These are phyloP conservation scores for Gasterosteus nipponicus DNA, from an alignment of 2,113 vertebrate genomes.

Conservation along the genomic window DNA sequence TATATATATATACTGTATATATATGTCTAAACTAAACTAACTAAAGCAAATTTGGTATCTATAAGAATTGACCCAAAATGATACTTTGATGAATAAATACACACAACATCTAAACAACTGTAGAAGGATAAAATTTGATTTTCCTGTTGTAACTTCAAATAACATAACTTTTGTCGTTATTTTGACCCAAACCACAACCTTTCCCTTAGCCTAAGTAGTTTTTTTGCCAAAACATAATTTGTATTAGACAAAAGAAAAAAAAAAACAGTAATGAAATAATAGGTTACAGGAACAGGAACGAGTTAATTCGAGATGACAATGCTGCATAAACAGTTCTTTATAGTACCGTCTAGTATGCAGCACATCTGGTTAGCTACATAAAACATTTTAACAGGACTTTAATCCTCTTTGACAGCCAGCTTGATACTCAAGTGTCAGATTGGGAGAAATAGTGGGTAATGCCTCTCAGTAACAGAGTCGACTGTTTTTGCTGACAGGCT, in stretches of 20 bases:
- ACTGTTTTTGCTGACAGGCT: constrained; percentile 33
- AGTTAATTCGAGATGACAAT: not conserved
- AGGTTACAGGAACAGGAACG: not conserved
- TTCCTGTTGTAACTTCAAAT: not conserved
- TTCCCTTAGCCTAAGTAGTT: not conserved
- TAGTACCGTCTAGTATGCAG: not conserved
- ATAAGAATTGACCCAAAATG: not conserved
- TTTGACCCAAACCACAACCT: not conserved
- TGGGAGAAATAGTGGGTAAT: constrained; percentile 35
- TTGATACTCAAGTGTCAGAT: constrained; percentile 39
- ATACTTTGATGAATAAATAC: too few relatives aligned
- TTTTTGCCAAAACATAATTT: not conserved
- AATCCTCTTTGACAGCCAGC: constrained; percentile 32
- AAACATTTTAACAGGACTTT: constrained; percentile 4
- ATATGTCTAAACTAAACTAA: not conserved
- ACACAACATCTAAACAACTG: too few relatives aligned
- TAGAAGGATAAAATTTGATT: too few relatives aligned
- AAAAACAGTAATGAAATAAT: not conserved
- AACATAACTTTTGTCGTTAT: too few relatives aligned
- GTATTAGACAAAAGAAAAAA: not conserved
- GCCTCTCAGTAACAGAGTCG: constrained; percentile 44
- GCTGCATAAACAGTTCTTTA: not conserved
- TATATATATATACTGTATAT: too few relatives aligned
- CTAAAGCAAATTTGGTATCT: not conserved
- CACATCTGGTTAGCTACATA: not conserved